These are phyloP conservation scores for Vultur gryphus DNA, from an alignment of 2,797 vertebrate species.

Conservation along the genomic window DNA sequence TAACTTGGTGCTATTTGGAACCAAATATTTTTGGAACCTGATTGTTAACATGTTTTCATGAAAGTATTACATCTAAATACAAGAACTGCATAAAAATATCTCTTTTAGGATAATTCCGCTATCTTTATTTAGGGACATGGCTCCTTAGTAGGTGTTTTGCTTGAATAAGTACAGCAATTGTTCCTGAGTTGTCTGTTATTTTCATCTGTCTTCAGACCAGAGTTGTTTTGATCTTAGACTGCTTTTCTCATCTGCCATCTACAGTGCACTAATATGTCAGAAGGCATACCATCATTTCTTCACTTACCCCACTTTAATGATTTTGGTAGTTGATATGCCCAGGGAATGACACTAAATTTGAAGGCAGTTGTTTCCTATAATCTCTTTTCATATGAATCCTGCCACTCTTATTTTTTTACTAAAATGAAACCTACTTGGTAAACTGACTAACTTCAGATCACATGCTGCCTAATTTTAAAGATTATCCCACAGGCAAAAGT, in stretches of 20 bases:
- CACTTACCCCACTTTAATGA: neutral
- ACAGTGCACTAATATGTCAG: neutral
- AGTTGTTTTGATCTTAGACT: neutral
- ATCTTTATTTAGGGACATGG: neutral
- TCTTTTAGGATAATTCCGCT: neutral
- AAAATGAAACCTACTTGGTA: neutral
- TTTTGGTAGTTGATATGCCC: neutral
- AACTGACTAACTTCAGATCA: constrained; percentile 20
- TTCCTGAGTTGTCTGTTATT: neutral
- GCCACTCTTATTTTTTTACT: neutral
- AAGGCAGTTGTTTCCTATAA: neutral
- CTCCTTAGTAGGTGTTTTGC: neutral
- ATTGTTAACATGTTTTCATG: neutral
- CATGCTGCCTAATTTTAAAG: neutral
- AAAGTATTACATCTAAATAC: neutral
- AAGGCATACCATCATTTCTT: neutral
- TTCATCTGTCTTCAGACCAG: neutral
- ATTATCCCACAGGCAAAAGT: constrained; percentile 1
- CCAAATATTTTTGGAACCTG: neutral
- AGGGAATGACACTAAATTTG: neutral
- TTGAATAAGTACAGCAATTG: neutral
- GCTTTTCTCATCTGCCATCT: neutral
- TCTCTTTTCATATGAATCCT: neutral
- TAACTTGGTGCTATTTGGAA: neutral
- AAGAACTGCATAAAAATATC: neutral